These are phyloP conservation scores for Hypsopygia costalis DNA, from an alignment of 2,888 invertebrate genomes.

Conservation along the genomic window DNA sequence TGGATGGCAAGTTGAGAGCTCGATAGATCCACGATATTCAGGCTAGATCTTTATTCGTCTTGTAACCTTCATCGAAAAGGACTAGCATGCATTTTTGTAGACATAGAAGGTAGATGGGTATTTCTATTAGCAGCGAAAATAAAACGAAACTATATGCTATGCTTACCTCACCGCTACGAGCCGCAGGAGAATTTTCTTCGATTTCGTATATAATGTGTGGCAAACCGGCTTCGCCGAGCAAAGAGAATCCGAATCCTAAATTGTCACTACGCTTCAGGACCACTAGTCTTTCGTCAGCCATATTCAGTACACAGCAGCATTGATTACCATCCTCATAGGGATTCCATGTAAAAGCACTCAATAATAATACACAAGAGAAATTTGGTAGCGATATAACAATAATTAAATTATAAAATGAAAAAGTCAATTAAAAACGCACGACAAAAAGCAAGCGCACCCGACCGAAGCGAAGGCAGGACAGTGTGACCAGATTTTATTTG, in stretches of 20 bases:
- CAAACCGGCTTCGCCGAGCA: constrained; percentile 93
- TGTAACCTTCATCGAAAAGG: no score
- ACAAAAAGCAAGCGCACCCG: constrained; percentile 69
- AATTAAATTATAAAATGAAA: constrained; percentile 48
- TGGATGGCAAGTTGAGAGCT: no score
- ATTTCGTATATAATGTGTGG: constrained; percentile 97
- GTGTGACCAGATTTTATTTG: no score
- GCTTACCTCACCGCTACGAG: constrained; percentile 92
- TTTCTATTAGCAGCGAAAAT: background rate
- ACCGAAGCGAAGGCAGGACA: constrained; percentile 60
- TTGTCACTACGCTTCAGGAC: constrained; percentile 92
- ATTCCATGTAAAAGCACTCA: constrained; percentile 57
- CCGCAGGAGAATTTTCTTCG: constrained; percentile 95
- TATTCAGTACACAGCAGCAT: constrained; percentile 81
- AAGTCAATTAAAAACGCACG: constrained; percentile 62
- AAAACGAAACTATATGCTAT: constrained; percentile 6
- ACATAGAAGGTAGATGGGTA: no score
- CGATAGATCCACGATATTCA: no score
- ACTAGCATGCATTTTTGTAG: no score
- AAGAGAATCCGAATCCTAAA: constrained; percentile 94
- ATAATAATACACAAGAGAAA: constrained; percentile 43
- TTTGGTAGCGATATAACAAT: constrained; percentile 26
- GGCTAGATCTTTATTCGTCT: no score
- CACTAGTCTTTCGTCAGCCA: constrained; percentile 95
- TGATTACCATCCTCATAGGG: constrained; percentile 61